Percentiles rank a stretch among this genome's conserved stretches.
Conservation (phyloP, 2,888 invertebrate species). For the Elysia crispata region DNA sequence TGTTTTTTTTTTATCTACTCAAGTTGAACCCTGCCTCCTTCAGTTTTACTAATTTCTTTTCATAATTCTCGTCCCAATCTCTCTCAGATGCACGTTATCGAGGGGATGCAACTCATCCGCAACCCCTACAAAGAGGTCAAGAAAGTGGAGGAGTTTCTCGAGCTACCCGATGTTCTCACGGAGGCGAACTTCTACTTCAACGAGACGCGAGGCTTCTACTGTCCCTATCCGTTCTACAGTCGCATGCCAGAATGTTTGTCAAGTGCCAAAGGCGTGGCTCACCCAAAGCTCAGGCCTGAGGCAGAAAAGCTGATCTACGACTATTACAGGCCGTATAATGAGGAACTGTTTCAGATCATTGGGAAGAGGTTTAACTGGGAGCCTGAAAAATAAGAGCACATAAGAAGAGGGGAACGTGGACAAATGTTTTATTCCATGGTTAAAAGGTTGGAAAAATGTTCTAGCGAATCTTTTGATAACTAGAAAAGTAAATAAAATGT, state of each 20-base stretch:
- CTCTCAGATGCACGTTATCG: constrained; percentile 26
- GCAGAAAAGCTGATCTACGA: constrained; percentile 27
- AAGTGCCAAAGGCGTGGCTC: constrained; percentile 9
- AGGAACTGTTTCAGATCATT: constrained; percentile 33
- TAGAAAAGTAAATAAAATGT: not conserved
- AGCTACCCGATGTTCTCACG: constrained; percentile 11
- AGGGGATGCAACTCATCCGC: not conserved
- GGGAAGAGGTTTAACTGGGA: constrained; percentile 30
- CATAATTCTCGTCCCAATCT: not conserved
- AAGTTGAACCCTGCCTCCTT: not conserved
- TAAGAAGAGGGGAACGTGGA: not conserved
- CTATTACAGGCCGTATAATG: constrained; percentile 29
- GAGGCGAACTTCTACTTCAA: constrained; percentile 41
- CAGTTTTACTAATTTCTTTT: not conserved
- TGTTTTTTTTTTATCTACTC: no score
- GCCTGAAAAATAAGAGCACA: not conserved
- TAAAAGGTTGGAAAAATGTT: no score
- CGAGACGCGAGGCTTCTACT: constrained; percentile 37
- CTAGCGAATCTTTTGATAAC: no score
- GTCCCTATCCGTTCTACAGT: constrained; percentile 24
- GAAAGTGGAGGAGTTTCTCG: constrained; percentile 32
- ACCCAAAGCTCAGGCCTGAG: not conserved
- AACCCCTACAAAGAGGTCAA: constrained; percentile 23
- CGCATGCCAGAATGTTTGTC: not conserved
- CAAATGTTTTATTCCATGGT: no score